Evolutionary conservation across 2,888 invertebrate species (phyloP), one percentile per base, ranked within the genome.

Genomic region (Dicycla oo): DNA sequence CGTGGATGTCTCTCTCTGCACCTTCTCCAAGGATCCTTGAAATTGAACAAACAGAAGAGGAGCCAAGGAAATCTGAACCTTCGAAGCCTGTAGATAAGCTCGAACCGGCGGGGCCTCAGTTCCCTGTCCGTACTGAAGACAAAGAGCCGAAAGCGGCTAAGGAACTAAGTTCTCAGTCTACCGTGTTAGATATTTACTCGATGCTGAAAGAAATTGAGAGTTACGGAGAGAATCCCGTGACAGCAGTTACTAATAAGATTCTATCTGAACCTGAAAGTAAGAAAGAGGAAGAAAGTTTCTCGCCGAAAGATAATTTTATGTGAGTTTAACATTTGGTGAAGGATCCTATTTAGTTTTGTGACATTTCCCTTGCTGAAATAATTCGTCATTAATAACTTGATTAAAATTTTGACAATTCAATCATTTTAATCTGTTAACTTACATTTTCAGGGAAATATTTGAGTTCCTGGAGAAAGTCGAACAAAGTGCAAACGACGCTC

Each of bases 381-480:
- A 56, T 34, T 26, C 3, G 7, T 45, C 20, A 34, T 43, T 15
- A 49, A 20, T 6, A 49, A 66, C 20, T 34, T 30, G 30, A 63
- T 13, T 18, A n/a, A 34, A 26, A 67, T 53, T 8, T 30, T 61
- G 26, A 43, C 20, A 7, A 45, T 61, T 13, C 15, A n/a, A 18
- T 43, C 18, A 40, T 43, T 40, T 51, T 43, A 30, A 54, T 62
- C 38, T 15, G 7, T 4, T 18, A 40, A n/a, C 5, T 49, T 43
- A 34, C 11, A 60, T 73, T 96, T 91, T 67, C 91, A 97, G 97
- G 90, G 97, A 97, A 88, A 96, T 97, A 84, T 96, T 97, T 65
- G 96, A 97, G 68, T 97, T 97, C 89, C 88, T 97, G 78, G 97
- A 97, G 87, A 97, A 97, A 90, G 97, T 97, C 0, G 97, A 97